These are phyloP conservation scores for Onthophagus taurus DNA, from an alignment of 1,140 invertebrate genomes.

Conservation along the genomic window DNA sequence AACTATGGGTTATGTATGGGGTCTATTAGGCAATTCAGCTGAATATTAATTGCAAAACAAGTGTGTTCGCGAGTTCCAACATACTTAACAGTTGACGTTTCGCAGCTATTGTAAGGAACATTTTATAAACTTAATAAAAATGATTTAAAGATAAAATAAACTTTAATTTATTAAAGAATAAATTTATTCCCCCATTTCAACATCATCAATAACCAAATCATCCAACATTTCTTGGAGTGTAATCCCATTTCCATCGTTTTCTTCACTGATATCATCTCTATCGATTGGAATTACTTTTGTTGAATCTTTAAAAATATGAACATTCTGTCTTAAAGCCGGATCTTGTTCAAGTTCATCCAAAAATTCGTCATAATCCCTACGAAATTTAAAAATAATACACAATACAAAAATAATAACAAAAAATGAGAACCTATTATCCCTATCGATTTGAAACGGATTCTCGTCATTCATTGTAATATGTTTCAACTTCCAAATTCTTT, in stretches of 20 bases:
- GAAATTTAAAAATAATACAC: slow-evolving; percentile 34
- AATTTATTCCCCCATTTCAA: slow-evolving; percentile 50
- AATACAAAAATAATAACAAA: background rate
- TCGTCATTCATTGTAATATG: slow-evolving; percentile 64
- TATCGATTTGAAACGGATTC: slow-evolving; percentile 55
- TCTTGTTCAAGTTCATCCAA: slow-evolving; percentile 97
- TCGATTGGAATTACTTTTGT: slow-evolving; percentile 56
- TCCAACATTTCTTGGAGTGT: slow-evolving; percentile 97
- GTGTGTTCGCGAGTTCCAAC: too few relatives aligned
- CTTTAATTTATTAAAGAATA: background rate
- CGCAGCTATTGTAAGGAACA: too few relatives aligned
- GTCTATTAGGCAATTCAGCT: too few relatives aligned
- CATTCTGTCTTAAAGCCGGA: slow-evolving; percentile 71
- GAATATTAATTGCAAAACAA: too few relatives aligned
- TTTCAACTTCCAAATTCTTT: slow-evolving; percentile 87
- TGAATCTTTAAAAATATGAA: slow-evolving; percentile 86
- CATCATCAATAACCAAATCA: slow-evolving; percentile 76
- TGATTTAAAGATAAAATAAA: slow-evolving; percentile 2
- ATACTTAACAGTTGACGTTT: too few relatives aligned
- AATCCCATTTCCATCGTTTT: slow-evolving; percentile 68
- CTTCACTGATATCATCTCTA: slow-evolving; percentile 52
- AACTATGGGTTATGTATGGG: too few relatives aligned
- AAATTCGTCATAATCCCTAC: slow-evolving; percentile 91
- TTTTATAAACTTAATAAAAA: slow-evolving; percentile 1
- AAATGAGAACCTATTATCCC: slow-evolving; percentile 50